These are phyloP conservation scores for Dorcus parallelipipedus DNA, from an alignment of 2,888 invertebrate species.

Conservation along the genomic window DNA sequence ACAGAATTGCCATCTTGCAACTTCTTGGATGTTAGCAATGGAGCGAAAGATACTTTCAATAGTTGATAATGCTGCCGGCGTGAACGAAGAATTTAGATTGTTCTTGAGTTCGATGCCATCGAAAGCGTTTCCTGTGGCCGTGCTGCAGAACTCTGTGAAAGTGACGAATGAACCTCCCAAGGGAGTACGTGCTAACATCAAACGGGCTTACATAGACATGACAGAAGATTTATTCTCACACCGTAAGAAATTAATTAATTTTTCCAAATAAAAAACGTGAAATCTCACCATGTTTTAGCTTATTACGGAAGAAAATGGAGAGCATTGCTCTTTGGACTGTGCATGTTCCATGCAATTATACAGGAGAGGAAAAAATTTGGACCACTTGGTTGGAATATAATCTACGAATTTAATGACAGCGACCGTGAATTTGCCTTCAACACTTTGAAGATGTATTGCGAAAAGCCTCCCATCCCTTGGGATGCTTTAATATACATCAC, in stretches of 20 bases:
- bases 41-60: conserved; percentile 76
- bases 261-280: background rate
- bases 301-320: conserved; percentile 64
- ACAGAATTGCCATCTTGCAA: conserved; percentile 91
- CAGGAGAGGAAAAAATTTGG: conserved; percentile 92
- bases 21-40: conserved; percentile 87
- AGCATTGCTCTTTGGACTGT: conserved; percentile 73
- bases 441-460: conserved; percentile 83
- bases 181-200: conserved; percentile 84
- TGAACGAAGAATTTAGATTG: conserved; percentile 73
- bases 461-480: conserved; percentile 71
- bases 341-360: conserved; percentile 92
- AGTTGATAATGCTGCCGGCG: conserved; percentile 60
- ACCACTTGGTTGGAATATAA: conserved; percentile 88
- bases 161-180: conserved; percentile 94
- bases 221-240: conserved; percentile 77
- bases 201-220: conserved; percentile 77
- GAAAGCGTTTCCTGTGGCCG: conserved; percentile 80
- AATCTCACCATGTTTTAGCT: conserved; percentile 44
- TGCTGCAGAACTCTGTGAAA: conserved; percentile 90
- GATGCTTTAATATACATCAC: conserved; percentile 87
- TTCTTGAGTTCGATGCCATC: conserved; percentile 90
- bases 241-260: conserved; percentile 48
- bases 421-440: conserved; percentile 86
- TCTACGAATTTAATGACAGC: conserved; percentile 90